Conservation (phyloP, 2,888 invertebrate genomes). For the Onthophagus sagittarius region DNA sequence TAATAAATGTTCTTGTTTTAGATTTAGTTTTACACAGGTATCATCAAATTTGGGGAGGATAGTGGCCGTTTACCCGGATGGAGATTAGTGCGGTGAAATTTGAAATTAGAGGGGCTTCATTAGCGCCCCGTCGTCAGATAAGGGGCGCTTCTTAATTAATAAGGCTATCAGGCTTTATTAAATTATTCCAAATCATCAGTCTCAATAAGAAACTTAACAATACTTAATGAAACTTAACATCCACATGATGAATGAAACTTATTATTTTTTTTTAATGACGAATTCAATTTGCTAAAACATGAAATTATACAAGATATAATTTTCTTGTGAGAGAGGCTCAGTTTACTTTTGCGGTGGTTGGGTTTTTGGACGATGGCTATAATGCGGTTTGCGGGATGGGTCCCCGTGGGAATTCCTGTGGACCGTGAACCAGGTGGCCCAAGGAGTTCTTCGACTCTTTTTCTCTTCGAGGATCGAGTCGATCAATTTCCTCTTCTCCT, state of each 20-base stretch:
- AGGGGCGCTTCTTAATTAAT: constrained; percentile 25
- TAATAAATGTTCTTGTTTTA: background rate
- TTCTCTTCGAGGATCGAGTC: background rate
- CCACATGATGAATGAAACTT: no score
- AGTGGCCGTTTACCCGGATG: constrained; percentile 20
- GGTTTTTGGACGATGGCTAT: background rate
- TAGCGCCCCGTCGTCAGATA: constrained; percentile 38
- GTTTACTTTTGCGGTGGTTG: background rate
- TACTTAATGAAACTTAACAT: background rate
- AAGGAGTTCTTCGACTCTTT: background rate
- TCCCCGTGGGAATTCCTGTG: constrained; percentile 23
- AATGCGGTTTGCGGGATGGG: background rate
- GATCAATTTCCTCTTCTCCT: constrained; percentile 4
- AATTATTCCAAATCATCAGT: background rate
- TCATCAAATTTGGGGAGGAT: constrained; percentile 17
- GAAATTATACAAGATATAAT: background rate
- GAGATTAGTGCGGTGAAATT: constrained; percentile 24
- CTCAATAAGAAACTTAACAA: background rate
- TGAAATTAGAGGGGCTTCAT: constrained; percentile 44
- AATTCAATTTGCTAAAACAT: background rate
- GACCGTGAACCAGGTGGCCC: constrained; percentile 20
- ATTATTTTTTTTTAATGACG: background rate
- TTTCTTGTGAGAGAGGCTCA: background rate
- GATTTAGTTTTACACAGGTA: constrained; percentile 16
- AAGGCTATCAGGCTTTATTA: background rate